Conservation (phyloP, 2,113 vertebrate species). For the Carassius gibelio region DNA sequence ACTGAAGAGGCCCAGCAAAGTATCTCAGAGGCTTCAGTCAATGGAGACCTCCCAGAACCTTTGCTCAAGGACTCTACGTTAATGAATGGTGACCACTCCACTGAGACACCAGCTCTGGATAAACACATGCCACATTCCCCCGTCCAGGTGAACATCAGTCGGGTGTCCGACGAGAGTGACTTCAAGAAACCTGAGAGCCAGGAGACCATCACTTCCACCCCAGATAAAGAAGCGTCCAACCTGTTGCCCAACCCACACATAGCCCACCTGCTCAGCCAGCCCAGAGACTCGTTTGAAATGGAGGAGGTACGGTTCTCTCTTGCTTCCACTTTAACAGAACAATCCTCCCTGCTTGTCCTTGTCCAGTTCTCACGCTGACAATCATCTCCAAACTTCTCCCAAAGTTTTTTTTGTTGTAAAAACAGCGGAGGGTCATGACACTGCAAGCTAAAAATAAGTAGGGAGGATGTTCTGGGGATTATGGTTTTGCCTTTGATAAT, state of each 20-base stretch:
- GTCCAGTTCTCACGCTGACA: slow-evolving; percentile 37
- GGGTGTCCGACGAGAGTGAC: slow-evolving; percentile 49
- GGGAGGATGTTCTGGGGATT: slow-evolving; percentile 35
- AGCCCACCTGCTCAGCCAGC: slow-evolving; percentile 77
- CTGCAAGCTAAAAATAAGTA: slow-evolving; percentile 43
- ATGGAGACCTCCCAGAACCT: slow-evolving; percentile 9
- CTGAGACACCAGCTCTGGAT: not conserved
- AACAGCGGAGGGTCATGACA: slow-evolving; percentile 38
- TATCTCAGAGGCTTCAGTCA: slow-evolving; percentile 44
- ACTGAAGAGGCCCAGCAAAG: slow-evolving; percentile 78
- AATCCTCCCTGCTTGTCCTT: not conserved
- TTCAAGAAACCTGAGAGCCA: slow-evolving; percentile 45
- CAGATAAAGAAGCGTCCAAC: slow-evolving; percentile 69
- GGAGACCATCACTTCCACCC: slow-evolving; percentile 51
- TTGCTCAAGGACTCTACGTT: slow-evolving; percentile 39
- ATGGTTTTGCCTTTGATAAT: slow-evolving; percentile 23
- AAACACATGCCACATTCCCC: not conserved
- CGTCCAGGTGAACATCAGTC: slow-evolving; percentile 50
- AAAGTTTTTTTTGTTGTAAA: slow-evolving; percentile 25
- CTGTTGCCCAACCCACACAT: slow-evolving; percentile 72
- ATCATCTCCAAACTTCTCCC: not conserved
- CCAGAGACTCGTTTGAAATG: slow-evolving; percentile 94
- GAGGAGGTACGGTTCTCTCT: slow-evolving; percentile 83
- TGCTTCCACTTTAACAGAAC: not conserved
- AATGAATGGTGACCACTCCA: slow-evolving; percentile 28